phyloP scores from a whole-genome alignment of 2,888 invertebrate genomes.

The Pseudanteris insignis region DNA sequence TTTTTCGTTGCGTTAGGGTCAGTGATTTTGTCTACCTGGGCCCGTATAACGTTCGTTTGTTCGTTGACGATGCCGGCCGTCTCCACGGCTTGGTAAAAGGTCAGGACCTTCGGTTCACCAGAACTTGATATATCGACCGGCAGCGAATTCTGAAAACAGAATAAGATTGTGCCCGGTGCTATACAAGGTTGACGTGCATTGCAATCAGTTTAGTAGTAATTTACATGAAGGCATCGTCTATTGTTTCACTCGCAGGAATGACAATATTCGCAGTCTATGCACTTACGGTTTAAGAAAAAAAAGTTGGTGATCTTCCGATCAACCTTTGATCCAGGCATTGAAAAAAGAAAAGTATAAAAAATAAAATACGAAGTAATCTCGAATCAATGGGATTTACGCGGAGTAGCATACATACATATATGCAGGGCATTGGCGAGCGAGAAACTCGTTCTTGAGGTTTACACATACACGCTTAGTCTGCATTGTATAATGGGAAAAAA shows the following conservation, averaged over 20 bases:
- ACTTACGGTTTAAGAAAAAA: too few relatives aligned
- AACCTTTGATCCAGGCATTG: too few relatives aligned
- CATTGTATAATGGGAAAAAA: too few relatives aligned
- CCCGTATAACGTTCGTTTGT: conserved; percentile 52
- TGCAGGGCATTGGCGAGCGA: too few relatives aligned
- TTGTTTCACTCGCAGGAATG: too few relatives aligned
- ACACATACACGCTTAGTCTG: too few relatives aligned
- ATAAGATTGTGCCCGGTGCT: conserved; percentile 54
- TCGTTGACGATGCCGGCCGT: conserved; percentile 60
- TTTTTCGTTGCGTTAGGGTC: conserved; percentile 52
- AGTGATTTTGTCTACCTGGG: conserved; percentile 59
- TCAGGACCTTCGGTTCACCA: conserved; percentile 60
- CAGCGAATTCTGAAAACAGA: conserved; percentile 61
- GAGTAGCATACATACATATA: too few relatives aligned
- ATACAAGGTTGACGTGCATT: conserved; percentile 47
- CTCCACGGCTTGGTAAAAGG: conserved; percentile 62
- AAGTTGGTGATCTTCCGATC: too few relatives aligned
- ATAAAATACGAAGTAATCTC: not conserved
- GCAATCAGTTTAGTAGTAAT: conserved; percentile 30
- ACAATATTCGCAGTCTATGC: too few relatives aligned
- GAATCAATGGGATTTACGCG: too few relatives aligned
- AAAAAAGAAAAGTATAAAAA: too few relatives aligned
- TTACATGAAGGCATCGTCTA: conserved; percentile 22
- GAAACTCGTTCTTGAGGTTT: too few relatives aligned
- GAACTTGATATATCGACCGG: conserved; percentile 58